Percentiles rank a stretch among this genome's conserved stretches.
Conservation (phyloP, 2,113 vertebrate genomes). For the Hemichromis elongatus region DNA sequence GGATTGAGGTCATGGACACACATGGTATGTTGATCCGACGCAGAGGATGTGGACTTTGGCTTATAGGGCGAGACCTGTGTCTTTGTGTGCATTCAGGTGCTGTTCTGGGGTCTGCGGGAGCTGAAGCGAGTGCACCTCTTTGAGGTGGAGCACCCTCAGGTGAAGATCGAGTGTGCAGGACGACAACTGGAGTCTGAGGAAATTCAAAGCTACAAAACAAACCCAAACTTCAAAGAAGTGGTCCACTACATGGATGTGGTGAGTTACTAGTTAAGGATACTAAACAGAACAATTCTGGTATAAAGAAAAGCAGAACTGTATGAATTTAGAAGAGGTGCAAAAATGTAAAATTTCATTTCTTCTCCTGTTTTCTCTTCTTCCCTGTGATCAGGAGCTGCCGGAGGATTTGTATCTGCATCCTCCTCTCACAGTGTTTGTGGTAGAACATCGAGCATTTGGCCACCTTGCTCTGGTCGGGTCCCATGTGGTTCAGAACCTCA, state of each 20-base stretch:
- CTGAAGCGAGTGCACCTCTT: constrained; percentile 87
- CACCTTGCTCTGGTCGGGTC: constrained; percentile 83
- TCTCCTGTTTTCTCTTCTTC: background rate
- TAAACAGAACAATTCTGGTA: background rate
- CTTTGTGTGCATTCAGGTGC: constrained; percentile 69
- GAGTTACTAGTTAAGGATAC: background rate
- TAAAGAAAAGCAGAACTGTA: background rate
- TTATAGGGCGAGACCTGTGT: background rate
- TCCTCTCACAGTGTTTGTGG: constrained; percentile 87
- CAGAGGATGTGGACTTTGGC: background rate
- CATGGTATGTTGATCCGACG: background rate
- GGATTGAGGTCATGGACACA: constrained; percentile 78
- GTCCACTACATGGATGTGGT: constrained; percentile 88
- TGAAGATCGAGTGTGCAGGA: constrained; percentile 87
- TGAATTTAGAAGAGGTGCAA: background rate
- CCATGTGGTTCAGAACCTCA: constrained; percentile 81
- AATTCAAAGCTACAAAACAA: constrained; percentile 78
- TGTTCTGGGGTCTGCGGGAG: constrained; percentile 91
- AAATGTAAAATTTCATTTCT: background rate
- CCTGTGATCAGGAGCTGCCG: constrained; percentile 79
- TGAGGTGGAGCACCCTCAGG: constrained; percentile 85
- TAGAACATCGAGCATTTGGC: constrained; percentile 86
- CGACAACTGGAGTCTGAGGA: constrained; percentile 85
- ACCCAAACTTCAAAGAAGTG: constrained; percentile 86
- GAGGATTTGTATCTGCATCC: constrained; percentile 90